A percentile compares a stretch with the other conserved stretches of the same genome.
Conservation (phyloP, 2,113 vertebrate species). For the Tringa solitaria region DNA sequence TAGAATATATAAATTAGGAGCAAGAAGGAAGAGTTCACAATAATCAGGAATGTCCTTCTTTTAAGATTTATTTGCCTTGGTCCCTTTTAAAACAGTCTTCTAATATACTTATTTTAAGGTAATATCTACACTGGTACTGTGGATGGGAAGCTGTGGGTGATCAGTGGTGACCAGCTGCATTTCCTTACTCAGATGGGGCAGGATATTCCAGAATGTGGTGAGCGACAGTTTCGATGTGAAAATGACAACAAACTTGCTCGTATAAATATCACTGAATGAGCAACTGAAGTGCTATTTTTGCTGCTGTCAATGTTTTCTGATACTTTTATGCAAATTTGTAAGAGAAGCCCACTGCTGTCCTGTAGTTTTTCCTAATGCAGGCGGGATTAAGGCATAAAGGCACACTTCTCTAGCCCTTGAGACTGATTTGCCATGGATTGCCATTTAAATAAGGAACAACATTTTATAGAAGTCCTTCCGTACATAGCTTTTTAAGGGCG, state of each 20-base stretch:
- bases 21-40: background rate
- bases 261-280: background rate
- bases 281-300: background rate
- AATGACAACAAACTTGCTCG: background rate
- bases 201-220: conserved; percentile 71
- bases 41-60: background rate
- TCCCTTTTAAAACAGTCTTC: background rate
- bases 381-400: background rate
- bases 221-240: background rate
- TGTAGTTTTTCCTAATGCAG: background rate
- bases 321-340: background rate
- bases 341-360: background rate
- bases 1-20: background rate
- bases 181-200: conserved; percentile 76
- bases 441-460: background rate
- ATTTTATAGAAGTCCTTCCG: background rate
- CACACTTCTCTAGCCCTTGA: background rate
- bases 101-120: conserved; percentile 34
- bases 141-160: conserved; percentile 76
- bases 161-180: conserved; percentile 64
- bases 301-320: background rate
- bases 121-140: conserved; percentile 77
- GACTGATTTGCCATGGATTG: background rate
- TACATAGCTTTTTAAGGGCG: background rate
- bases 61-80: background rate